Base-by-base conservation (phyloP, 2,888 invertebrate species). In the Ormyrus rosae region DNA sequence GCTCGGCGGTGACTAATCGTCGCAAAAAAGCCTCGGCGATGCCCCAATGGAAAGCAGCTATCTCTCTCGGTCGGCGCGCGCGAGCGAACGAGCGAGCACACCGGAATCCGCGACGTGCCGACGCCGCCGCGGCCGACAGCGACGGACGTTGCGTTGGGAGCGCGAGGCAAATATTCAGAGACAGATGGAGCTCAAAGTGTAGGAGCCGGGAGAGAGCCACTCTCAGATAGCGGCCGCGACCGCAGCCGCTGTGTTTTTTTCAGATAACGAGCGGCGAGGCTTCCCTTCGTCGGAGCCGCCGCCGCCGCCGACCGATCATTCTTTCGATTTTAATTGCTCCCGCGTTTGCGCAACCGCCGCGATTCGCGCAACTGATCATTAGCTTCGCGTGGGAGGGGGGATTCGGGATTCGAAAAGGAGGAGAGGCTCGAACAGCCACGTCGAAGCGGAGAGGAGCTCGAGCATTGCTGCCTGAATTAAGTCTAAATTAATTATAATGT, bases 1-100 rank as follows among this genome's bases (percentile, higher is more conserved):
- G 64, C 46, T 56, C 81, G 80, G 83, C 82, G 79, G 83, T 86
- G 87, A 87, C 87, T 87, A 86, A 87, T 86, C 84, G 69, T 61
- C 60, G 86, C 79, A 73, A 82, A 85, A 84, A 85, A 84, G 84
- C 80, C 69, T 79, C 83, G 75, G 69, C 60, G 19, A 46, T 46
- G n/a, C 69, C 13, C 56, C 75, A 68, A 75, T 75, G 74, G 74
- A 76, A 76, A 76, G 56, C 76, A 55, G 61, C 56, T 61, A 55
- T 53, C 46, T 34, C 34, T 9, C 34, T n/a, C 19, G 13, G 45
- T 34, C 34, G 58, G 72, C 11, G 53, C 45, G 72, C 13, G 58
- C 0, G 63, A 53, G 53, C 53, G 61, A 67, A 50, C 48, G 19
- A 51, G 48, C 63, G 11, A 82, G 82, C 80, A 80, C 80, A 81